Conservation (phyloP, 2,113 vertebrate species). For the Garra rufa region DNA sequence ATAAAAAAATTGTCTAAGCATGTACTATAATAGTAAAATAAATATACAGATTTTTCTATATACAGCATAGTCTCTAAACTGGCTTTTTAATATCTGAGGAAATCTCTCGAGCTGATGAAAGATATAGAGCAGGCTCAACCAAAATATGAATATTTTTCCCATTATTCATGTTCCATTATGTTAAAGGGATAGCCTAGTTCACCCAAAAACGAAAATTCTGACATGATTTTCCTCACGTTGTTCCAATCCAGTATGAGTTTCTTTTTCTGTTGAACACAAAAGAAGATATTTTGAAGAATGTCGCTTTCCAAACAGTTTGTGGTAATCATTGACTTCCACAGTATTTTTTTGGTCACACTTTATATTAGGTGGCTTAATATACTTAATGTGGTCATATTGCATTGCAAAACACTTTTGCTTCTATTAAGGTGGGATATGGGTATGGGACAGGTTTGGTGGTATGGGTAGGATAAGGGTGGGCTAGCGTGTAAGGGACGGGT, state of each 20-base stretch:
- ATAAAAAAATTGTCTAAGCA: background rate
- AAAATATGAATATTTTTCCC: constrained; percentile 31
- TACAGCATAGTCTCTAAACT: background rate
- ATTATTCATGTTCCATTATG: constrained; percentile 26
- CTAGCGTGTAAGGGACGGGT: too few species aligned
- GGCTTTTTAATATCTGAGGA: constrained; percentile 4
- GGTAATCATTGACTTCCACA: too few species aligned
- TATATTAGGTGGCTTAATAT: too few species aligned
- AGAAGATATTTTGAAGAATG: background rate
- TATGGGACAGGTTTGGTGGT: too few species aligned
- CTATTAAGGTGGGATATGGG: too few species aligned
- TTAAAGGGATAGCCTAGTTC: background rate
- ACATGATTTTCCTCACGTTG: background rate
- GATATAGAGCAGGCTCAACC: background rate
- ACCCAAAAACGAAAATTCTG: background rate
- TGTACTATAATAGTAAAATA: background rate
- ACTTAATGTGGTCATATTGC: too few species aligned
- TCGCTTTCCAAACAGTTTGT: too few species aligned
- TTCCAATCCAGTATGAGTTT: background rate
- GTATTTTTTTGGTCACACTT: too few species aligned
- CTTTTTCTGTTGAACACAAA: background rate
- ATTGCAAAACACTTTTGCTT: too few species aligned
- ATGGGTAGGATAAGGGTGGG: too few species aligned
- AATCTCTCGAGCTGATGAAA: background rate
- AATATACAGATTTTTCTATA: background rate